phyloP scores from a whole-genome alignment of 2,797 vertebrate genomes.

The Lacerta bilineata region DNA sequence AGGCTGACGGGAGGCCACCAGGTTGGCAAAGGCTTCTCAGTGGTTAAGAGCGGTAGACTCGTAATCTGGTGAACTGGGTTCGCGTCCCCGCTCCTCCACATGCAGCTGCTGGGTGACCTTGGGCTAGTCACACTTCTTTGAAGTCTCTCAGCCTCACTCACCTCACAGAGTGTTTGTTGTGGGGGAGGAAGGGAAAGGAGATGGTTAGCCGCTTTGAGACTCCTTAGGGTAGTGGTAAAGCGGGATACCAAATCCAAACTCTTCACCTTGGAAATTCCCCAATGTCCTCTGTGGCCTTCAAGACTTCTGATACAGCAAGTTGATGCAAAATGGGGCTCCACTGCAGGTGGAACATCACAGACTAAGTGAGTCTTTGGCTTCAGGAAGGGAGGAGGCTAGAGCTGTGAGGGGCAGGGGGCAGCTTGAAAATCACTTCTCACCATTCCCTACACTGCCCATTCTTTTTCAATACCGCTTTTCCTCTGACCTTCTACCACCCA shows the following conservation, averaged over 20 bases:
- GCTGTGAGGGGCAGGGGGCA: neutral
- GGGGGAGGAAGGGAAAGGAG: too few species aligned
- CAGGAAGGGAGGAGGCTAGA: neutral
- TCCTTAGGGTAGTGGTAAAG: too few species aligned
- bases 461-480: neutral
- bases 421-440: neutral
- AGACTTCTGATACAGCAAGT: neutral
- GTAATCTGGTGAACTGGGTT: too few species aligned
- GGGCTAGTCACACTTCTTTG: too few species aligned
- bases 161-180: too few species aligned
- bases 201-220: too few species aligned
- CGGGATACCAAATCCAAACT: too few species aligned
- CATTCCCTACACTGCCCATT: neutral
- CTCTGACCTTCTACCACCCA: neutral
- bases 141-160: too few species aligned
- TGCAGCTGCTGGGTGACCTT: too few species aligned
- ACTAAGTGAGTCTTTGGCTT: neutral
- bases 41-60: too few species aligned
- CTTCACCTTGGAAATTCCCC: neutral
- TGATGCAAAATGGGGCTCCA: neutral
- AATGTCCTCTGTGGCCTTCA: neutral
- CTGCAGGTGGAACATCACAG: neutral
- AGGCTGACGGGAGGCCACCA: too few species aligned
- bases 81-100: too few species aligned
- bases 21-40: neutral